A percentile compares a stretch with the other conserved stretches of the same genome.
Conservation (phyloP, 2,113 vertebrate species). For the Gallinago undulata region DNA sequence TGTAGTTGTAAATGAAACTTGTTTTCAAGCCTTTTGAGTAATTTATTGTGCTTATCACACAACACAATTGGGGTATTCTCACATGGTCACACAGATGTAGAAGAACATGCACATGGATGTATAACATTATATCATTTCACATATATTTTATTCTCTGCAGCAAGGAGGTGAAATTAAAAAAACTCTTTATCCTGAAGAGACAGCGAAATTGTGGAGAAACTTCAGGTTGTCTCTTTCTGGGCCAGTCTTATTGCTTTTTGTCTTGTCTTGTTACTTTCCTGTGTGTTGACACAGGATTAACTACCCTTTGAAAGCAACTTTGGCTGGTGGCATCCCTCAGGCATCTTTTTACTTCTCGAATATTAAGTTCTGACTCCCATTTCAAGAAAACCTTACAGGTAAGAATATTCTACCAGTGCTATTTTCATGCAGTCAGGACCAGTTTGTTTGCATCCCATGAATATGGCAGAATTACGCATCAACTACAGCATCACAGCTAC, state of each 20-base stretch:
- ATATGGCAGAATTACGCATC: neutral
- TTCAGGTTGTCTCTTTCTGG: neutral
- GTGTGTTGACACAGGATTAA: no score
- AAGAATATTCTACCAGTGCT: neutral
- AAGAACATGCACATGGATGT: neutral
- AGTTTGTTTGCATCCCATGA: neutral
- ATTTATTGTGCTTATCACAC: neutral
- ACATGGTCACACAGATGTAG: neutral
- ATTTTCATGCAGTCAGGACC: neutral
- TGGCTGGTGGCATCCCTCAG: neutral
- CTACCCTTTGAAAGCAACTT: neutral
- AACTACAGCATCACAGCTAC: neutral
- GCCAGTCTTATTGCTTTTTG: neutral
- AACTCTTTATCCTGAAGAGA: neutral
- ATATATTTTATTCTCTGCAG: neutral
- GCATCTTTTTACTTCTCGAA: neutral
- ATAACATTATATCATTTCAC: neutral
- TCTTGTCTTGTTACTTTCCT: neutral
- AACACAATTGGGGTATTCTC: neutral
- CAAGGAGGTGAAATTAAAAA: neutral
- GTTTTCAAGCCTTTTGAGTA: slow-evolving; percentile 9
- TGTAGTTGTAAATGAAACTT: neutral
- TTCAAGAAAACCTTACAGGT: neutral
- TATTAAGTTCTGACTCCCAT: neutral
- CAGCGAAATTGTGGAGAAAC: neutral